These are phyloP conservation scores for Ruditapes philippinarum DNA, from an alignment of 1,140 invertebrate species.

Conservation along the genomic window DNA sequence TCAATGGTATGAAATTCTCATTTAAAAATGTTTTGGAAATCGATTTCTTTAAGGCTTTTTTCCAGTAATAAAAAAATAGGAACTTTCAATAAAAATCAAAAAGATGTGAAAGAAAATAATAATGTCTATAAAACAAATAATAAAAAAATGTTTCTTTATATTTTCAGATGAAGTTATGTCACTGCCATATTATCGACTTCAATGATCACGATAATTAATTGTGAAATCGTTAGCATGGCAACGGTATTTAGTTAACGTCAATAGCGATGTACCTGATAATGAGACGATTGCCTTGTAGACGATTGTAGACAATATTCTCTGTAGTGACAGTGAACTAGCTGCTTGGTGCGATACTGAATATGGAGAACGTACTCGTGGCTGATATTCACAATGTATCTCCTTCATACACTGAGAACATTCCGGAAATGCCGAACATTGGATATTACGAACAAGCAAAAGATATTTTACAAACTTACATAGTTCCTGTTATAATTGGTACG, in stretches of 20 bases:
- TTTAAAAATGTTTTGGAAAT: no score
- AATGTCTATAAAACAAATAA: no score
- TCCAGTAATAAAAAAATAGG: no score
- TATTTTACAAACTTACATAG: conserved; percentile 85
- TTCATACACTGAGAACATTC: conserved; percentile 11
- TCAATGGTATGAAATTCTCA: no score
- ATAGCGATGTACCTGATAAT: background rate
- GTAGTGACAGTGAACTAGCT: background rate
- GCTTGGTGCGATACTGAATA: background rate
- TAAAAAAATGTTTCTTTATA: no score
- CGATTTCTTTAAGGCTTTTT: no score
- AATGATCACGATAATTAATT: background rate
- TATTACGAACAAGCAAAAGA: conserved; percentile 26
- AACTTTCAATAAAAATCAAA: no score
- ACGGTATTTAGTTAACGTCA: background rate
- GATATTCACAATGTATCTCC: conserved; percentile 14
- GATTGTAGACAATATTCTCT: background rate
- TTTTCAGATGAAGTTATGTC: no score
- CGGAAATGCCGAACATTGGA: background rate
- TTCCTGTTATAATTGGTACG: conserved; percentile 88
- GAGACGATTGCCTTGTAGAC: background rate
- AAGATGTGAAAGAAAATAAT: no score
- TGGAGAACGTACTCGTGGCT: background rate
- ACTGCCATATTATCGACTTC: background rate
- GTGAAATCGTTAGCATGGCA: conserved; percentile 3